Evolutionary conservation across 2,797 vertebrate species (phyloP).

Genomic region (Spondyliosoma cantharus): DNA sequence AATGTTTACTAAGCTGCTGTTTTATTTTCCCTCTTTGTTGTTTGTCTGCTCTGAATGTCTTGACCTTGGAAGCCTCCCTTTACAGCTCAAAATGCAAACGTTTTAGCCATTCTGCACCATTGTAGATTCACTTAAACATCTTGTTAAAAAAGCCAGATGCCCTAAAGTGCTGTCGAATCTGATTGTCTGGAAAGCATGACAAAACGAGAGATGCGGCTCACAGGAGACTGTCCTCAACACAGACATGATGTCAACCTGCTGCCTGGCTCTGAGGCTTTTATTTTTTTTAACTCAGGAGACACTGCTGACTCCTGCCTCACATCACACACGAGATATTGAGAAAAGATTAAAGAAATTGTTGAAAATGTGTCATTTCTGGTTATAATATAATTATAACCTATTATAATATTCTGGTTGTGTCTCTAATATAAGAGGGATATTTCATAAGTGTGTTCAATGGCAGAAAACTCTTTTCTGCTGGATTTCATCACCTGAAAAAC

Average conservation of each 20-base stretch:
- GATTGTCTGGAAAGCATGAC: constrained; percentile 4
- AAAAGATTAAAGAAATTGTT: constrained; percentile 9
- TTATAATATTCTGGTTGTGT: constrained; percentile 8
- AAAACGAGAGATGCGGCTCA: constrained; percentile 27
- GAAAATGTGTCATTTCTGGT: constrained; percentile 7
- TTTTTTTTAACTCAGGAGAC: constrained; percentile 33
- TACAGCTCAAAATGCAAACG: not conserved
- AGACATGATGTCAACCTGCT: constrained; percentile 62
- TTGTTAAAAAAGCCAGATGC: not conserved
- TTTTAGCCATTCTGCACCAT: not conserved
- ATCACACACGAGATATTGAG: constrained; percentile 6
- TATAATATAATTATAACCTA: too few relatives aligned
- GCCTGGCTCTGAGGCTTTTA: constrained; percentile 18
- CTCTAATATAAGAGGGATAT: constrained; percentile 19
- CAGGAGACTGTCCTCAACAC: constrained; percentile 24
- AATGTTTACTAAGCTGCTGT: not conserved
- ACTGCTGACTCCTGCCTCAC: constrained; percentile 39
- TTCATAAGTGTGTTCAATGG: constrained; percentile 1
- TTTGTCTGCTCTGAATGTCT: constrained; percentile 4
- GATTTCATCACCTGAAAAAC: constrained; percentile 17
- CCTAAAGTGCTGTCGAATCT: constrained; percentile 2
- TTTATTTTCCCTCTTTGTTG: not conserved
- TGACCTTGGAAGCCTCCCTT: not conserved
- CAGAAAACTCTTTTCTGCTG: not conserved
- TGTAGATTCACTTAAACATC: not conserved